Percentiles rank a stretch among this genome's conserved stretches.
Evolutionary conservation across 2,888 invertebrate genomes (phyloP).

Genomic region (Eilema griseolum): DNA sequence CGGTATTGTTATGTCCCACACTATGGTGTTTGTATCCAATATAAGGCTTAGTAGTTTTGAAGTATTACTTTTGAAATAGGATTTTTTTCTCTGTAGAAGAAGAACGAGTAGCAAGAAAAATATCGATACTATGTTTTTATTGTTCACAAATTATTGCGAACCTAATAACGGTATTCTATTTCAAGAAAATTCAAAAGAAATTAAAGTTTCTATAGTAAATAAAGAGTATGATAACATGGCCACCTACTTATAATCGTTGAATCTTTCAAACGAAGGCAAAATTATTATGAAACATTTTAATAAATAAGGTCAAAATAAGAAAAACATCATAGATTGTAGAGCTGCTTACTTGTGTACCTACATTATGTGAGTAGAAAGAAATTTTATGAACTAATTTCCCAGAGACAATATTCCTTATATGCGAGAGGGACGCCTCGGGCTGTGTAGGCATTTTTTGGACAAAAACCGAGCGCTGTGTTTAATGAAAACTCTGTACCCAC

Average conservation of each 20-base stretch:
- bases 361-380: constrained; percentile 66
- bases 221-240: not conserved
- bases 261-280: constrained; percentile 31
- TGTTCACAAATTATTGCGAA: not conserved
- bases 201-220: too few species aligned
- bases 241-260: constrained; percentile 22
- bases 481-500: constrained; percentile 83
- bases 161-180: not conserved
- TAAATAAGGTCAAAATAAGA: constrained; percentile 14
- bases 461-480: constrained; percentile 79
- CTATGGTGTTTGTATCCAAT: constrained; percentile 1
- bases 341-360: constrained; percentile 56
- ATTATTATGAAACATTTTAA: constrained; percentile 34
- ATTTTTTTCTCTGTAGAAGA: too few species aligned
- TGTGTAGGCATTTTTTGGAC: constrained; percentile 75
- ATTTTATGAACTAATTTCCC: constrained; percentile 85
- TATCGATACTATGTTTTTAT: not conserved
- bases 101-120: not conserved
- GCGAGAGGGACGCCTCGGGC: constrained; percentile 75
- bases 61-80: not conserved
- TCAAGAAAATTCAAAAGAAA: too few species aligned
- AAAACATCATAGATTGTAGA: constrained; percentile 56
- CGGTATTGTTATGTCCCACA: constrained; percentile 34
- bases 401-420: constrained; percentile 82
- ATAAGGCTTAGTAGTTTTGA: not conserved